A percentile compares a stretch with the other conserved stretches of the same genome.
phyloP scores from a whole-genome alignment of 2,888 invertebrate genomes.

The Cyrtodaria siliqua region DNA sequence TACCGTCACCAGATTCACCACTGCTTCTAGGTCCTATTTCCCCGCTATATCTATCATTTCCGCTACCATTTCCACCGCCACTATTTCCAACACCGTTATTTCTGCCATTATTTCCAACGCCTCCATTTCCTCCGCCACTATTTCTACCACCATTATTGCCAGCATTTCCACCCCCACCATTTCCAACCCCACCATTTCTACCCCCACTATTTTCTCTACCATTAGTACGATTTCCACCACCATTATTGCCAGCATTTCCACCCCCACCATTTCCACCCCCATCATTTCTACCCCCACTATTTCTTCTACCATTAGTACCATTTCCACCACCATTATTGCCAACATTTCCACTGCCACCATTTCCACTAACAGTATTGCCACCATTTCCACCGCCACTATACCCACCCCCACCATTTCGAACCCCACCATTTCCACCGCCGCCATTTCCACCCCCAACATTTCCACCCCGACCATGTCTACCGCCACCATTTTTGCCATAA shows the following conservation, averaged over 20 bases:
- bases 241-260: background rate
- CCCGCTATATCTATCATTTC: slow-evolving; percentile 1
- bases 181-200: too few relatives aligned
- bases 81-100: background rate
- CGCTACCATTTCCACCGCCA: background rate
- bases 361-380: background rate
- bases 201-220: background rate
- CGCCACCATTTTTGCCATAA: too few relatives aligned
- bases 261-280: too few relatives aligned
- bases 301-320: background rate
- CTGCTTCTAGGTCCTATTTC: slow-evolving; percentile 1
- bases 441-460: too few relatives aligned
- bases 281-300: background rate
- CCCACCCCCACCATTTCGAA: background rate
- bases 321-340: too few relatives aligned
- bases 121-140: background rate
- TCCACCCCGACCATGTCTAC: too few relatives aligned
- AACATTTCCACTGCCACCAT: slow-evolving; percentile 1
- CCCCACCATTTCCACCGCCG: background rate
- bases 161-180: too few relatives aligned
- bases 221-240: background rate
- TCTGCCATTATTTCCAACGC: background rate
- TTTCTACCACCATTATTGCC: background rate
- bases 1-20: slow-evolving; percentile 9
- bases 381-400: background rate